Evolutionary conservation across 2,888 invertebrate species (phyloP).

Genomic region (Vanessa cardui): DNA sequence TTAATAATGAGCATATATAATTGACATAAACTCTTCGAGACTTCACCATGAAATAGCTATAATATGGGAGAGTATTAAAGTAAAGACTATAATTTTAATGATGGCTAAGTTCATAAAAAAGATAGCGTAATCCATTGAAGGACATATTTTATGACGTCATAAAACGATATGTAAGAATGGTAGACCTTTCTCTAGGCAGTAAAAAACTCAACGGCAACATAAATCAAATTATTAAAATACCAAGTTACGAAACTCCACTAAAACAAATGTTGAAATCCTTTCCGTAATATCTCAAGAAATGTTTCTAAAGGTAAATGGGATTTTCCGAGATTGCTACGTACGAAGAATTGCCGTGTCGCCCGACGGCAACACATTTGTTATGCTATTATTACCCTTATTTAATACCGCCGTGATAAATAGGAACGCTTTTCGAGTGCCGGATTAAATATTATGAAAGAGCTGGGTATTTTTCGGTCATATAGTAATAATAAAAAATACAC

Average conservation of each 20-base stretch:
- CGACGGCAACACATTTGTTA: conserved; percentile 66
- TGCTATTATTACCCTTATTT: conserved; percentile 73
- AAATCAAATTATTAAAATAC: conserved; percentile 26
- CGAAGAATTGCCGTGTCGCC: conserved; percentile 52
- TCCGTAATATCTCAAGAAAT: conserved; percentile 33
- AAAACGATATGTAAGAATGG: conserved; percentile 19
- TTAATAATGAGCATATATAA: no score
- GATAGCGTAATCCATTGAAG: conserved; percentile 25
- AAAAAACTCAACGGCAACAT: conserved; percentile 13
- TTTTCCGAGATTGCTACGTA: conserved; percentile 39
- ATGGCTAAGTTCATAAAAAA: conserved; percentile 22
- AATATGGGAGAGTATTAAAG: conserved; percentile 39
- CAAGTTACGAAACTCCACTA: conserved; percentile 15
- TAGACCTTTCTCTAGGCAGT: conserved; percentile 8
- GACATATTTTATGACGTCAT: conserved; percentile 24
- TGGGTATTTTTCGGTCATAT: conserved; percentile 18
- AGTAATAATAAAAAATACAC: conserved; percentile 10
- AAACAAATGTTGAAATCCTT: conserved; percentile 30
- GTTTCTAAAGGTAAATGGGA: conserved; percentile 37
- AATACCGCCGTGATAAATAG: conserved; percentile 69
- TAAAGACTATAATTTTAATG: conserved; percentile 13
- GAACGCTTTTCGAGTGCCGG: conserved; percentile 49
- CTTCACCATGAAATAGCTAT: not conserved
- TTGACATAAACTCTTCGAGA: not conserved
- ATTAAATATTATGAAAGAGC: conserved; percentile 44